Evolutionary conservation across 30 jellyfish, hydroid and myxozoan species (phyloP).

Genomic region (Euphysa ruthae): DNA sequence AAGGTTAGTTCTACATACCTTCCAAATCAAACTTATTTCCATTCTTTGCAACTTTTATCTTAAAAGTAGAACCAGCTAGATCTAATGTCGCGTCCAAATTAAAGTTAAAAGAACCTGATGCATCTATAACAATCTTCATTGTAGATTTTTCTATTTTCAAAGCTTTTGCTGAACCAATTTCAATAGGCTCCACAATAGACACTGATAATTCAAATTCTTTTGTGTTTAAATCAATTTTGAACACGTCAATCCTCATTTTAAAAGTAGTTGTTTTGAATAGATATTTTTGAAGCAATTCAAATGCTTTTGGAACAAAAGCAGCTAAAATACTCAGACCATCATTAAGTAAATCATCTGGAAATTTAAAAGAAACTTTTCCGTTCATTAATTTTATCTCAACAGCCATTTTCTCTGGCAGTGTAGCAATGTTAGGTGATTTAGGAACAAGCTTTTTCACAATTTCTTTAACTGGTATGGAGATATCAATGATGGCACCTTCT

Average conservation of each 20-base stretch:
- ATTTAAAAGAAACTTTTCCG: slow-evolving; percentile 25
- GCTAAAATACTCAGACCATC: slow-evolving; percentile 27
- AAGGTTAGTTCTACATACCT: background rate
- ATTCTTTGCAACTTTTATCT: background rate
- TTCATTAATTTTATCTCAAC: slow-evolving; percentile 26
- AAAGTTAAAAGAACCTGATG: background rate
- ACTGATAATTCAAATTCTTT: slow-evolving; percentile 28
- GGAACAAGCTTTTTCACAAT: slow-evolving; percentile 30
- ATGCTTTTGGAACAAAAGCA: slow-evolving; percentile 48
- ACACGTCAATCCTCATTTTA: slow-evolving; percentile 28
- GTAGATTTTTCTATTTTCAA: background rate
- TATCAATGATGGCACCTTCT: slow-evolving; percentile 36
- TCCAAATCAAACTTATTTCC: background rate
- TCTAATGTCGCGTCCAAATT: background rate
- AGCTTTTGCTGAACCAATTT: slow-evolving; percentile 16
- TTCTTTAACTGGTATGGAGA: slow-evolving; percentile 43
- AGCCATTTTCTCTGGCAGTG: slow-evolving; percentile 40
- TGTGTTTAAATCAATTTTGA: slow-evolving; percentile 44
- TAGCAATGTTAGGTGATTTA: slow-evolving; percentile 14
- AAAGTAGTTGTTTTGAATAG: slow-evolving; percentile 25
- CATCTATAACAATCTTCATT: background rate
- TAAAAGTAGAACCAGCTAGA: background rate
- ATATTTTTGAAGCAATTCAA: slow-evolving; percentile 11
- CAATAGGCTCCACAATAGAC: slow-evolving; percentile 19
- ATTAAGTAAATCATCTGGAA: slow-evolving; percentile 46